These are phyloP conservation scores for Grammomys surdaster DNA, from an alignment of 2,113 vertebrate genomes.

Conservation along the genomic window DNA sequence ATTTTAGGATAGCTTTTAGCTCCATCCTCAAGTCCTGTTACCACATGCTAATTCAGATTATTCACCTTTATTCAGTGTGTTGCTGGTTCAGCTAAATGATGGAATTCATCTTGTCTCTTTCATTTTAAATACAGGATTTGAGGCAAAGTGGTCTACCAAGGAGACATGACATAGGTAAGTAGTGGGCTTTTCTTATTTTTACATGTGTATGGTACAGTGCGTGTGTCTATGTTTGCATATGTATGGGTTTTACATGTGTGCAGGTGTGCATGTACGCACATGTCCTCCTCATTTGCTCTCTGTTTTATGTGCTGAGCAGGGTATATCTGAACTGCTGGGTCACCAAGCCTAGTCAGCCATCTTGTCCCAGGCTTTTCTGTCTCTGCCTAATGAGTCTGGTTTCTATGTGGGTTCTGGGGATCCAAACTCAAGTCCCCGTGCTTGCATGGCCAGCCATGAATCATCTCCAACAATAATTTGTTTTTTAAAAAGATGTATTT, in stretches of 20 bases:
- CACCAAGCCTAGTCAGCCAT: neutral
- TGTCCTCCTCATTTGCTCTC: neutral
- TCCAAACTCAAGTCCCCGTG: neutral
- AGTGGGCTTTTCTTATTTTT: slow-evolving; percentile 2
- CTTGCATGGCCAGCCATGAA: neutral
- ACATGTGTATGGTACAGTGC: neutral
- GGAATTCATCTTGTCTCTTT: slow-evolving; percentile 59
- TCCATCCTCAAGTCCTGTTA: neutral
- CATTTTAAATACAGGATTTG: slow-evolving; percentile 80
- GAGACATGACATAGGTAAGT: slow-evolving; percentile 85
- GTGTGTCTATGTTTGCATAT: neutral
- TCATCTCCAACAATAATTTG: too few relatives aligned
- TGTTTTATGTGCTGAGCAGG: neutral
- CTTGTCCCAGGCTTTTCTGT: neutral
- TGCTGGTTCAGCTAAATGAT: neutral
- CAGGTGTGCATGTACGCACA: neutral
- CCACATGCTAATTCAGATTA: neutral
- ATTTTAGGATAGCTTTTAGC: neutral
- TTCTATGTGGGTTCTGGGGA: neutral
- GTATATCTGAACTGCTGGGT: neutral
- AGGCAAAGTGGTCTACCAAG: slow-evolving; percentile 74
- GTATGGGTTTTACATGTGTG: neutral
- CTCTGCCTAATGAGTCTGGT: neutral
- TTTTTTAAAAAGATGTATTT: too few relatives aligned
- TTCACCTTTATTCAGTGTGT: neutral